Conservation (phyloP, 1,140 invertebrate species). For the Heliconius eleuchia region DNA sequence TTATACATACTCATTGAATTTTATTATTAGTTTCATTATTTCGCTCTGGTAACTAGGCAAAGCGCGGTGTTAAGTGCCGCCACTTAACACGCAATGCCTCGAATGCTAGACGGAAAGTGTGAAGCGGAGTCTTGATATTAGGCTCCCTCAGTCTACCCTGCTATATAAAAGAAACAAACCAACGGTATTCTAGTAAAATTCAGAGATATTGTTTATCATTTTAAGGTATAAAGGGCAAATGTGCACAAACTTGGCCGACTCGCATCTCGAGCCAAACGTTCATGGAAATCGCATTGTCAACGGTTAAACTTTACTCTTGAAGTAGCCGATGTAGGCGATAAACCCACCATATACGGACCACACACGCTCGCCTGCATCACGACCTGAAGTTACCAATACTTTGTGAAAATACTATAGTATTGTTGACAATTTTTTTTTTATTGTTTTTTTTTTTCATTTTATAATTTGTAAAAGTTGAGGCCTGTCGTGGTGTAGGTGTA, state of each 20-base stretch:
- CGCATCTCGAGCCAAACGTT: slow-evolving; percentile 38
- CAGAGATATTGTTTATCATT: slow-evolving; percentile 7
- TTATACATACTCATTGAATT: too few species aligned
- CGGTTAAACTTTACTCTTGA: slow-evolving; percentile 41
- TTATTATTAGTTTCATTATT: too few species aligned
- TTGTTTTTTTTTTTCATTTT: background rate
- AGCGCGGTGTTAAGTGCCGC: too few species aligned
- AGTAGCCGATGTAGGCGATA: slow-evolving; percentile 44
- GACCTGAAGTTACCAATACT: slow-evolving; percentile 29
- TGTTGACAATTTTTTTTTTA: background rate
- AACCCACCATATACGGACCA: slow-evolving; percentile 45
- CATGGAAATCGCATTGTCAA: slow-evolving; percentile 45
- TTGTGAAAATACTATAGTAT: slow-evolving; percentile 3
- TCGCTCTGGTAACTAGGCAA: too few species aligned
- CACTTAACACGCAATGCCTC: too few species aligned
- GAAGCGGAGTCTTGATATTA: too few species aligned
- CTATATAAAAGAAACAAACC: background rate
- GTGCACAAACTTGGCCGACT: slow-evolving; percentile 11
- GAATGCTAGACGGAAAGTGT: too few species aligned
- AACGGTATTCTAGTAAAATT: background rate
- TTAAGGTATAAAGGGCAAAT: slow-evolving; percentile 7
- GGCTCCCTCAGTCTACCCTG: too few species aligned
- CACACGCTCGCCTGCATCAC: slow-evolving; percentile 43
- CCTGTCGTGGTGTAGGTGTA: too few species aligned
- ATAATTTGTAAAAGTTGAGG: too few species aligned